Evolutionary conservation across 2,797 vertebrate species (phyloP).

Genomic region (Karalla daura): DNA sequence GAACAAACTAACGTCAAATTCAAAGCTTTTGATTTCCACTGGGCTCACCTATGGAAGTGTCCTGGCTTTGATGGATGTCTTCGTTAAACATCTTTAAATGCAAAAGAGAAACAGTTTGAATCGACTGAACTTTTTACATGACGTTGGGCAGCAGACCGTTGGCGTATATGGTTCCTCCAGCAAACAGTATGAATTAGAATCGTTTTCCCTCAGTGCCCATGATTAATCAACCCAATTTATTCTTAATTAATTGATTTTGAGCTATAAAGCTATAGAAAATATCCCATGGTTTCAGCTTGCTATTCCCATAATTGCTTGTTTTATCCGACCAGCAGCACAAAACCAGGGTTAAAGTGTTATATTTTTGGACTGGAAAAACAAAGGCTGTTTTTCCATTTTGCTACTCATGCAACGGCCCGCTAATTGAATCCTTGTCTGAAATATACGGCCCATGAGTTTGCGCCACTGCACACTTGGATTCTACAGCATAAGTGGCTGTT

Average conservation of each 20-base stretch:
- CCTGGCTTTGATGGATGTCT: not conserved
- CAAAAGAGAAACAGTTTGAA: not conserved
- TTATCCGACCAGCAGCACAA: not conserved
- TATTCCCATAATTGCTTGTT: not conserved
- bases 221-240: not conserved
- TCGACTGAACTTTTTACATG: no score
- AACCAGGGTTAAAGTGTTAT: not conserved
- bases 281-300: not conserved
- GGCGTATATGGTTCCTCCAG: no score
- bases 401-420: not conserved
- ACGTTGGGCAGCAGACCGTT: no score
- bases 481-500: not conserved
- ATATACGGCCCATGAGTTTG: not conserved
- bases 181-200: not conserved
- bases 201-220: not conserved
- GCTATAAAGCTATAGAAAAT: conserved; percentile 1
- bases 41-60: conserved; percentile 7
- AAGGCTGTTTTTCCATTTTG: not conserved
- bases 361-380: not conserved
- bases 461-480: not conserved
- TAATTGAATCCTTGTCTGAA: not conserved
- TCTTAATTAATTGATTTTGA: not conserved
- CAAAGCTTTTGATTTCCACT: conserved; percentile 12
- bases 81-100: not conserved
- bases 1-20: conserved; percentile 33